Conservation (phyloP, 2,888 invertebrate genomes). For the Strigamia transsilvanica region DNA sequence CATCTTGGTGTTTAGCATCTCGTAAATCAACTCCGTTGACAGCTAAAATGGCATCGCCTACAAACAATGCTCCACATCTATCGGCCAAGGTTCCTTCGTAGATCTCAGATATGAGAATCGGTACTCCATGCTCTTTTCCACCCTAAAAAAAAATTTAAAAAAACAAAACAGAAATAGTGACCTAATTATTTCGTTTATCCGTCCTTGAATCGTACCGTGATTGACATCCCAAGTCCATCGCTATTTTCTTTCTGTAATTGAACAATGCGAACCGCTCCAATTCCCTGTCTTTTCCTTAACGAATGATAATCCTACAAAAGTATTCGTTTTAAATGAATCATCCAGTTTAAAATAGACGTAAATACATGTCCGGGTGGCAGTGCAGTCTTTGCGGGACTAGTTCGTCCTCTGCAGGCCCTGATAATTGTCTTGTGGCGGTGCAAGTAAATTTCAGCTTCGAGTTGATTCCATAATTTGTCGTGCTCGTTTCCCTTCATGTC, state of each 20-base stretch:
- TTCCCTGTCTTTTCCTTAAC: constrained; percentile 64
- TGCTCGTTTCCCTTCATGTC: constrained; percentile 82
- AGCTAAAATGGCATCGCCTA: constrained; percentile 84
- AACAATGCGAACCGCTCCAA: constrained; percentile 68
- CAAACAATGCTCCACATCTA: constrained; percentile 75
- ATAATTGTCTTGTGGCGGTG: constrained; percentile 84
- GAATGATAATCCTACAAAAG: constrained; percentile 62
- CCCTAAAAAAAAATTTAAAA: constrained; percentile 71
- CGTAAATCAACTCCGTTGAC: constrained; percentile 81
- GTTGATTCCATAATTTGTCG: constrained; percentile 80
- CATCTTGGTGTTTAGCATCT: constrained; percentile 81
- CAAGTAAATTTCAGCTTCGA: constrained; percentile 85
- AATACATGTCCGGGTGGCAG: constrained; percentile 56
- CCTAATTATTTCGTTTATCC: not conserved
- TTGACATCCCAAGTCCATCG: constrained; percentile 84
- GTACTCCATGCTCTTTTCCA: constrained; percentile 85
- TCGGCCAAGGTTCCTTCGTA: constrained; percentile 80
- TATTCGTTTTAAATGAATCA: not conserved
- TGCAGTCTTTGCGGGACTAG: constrained; percentile 35
- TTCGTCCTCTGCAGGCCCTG: constrained; percentile 67
- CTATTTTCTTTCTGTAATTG: constrained; percentile 76
- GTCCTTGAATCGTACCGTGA: constrained; percentile 71
- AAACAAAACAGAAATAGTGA: too few species aligned
- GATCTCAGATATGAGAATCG: constrained; percentile 84
- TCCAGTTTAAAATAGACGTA: not conserved